These are phyloP conservation scores for Smutsia temminckii DNA, from an alignment of 2,797 vertebrate genomes.

Conservation along the genomic window DNA sequence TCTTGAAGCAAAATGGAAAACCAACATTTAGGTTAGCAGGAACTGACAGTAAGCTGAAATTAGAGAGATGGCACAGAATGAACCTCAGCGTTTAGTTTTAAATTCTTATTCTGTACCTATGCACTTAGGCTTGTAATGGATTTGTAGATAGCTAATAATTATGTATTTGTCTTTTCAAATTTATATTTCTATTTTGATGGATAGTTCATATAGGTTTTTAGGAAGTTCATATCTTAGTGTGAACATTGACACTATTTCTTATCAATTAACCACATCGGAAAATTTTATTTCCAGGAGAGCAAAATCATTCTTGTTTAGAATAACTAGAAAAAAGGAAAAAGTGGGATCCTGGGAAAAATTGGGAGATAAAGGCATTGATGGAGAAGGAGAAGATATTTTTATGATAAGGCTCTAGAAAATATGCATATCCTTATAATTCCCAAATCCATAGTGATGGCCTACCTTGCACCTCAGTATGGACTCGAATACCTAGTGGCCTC, in stretches of 20 bases:
- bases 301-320: background rate
- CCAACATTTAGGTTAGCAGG: background rate
- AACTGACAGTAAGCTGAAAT: background rate
- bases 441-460: background rate
- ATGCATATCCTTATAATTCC: background rate
- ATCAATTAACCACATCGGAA: background rate
- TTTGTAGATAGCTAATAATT: background rate
- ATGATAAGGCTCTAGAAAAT: background rate
- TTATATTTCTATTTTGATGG: background rate
- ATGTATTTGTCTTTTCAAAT: background rate
- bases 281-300: background rate
- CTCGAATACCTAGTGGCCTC: background rate
- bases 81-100: background rate
- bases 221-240: background rate
- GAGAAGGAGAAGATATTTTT: constrained; percentile 1
- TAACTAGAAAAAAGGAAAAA: background rate
- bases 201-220: background rate
- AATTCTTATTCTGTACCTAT: background rate
- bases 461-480: background rate
- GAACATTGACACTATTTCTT: background rate
- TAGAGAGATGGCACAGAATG: background rate
- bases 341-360: background rate
- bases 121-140: background rate
- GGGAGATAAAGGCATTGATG: background rate
- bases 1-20: background rate